Evolutionary conservation across 2,888 invertebrate genomes (phyloP), one percentile per base, ranked within the genome.

Genomic region (Ariolimax columbianus): DNA sequence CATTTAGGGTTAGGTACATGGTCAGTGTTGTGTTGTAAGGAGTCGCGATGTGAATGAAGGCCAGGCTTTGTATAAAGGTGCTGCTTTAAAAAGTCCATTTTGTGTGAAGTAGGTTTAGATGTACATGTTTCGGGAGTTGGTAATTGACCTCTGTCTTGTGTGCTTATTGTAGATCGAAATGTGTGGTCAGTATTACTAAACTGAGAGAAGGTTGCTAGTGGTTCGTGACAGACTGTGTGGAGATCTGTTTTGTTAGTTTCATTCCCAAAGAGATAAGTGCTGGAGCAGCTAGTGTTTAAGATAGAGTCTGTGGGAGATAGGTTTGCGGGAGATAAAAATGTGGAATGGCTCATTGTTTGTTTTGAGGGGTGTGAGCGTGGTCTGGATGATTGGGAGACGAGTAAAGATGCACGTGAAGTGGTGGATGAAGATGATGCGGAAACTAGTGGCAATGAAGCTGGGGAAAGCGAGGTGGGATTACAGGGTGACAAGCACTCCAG

Each of bases 401-500:
- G n/a, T 17, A 30, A 47, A 30, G 72, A 72, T 55, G 51, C 38
- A 40, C 40, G 19, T 63, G n/a, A 51, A 19, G 23, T 55, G 55
- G 47, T 7, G 7, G 55, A 23, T 77, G 82, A 78, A 55, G 83
- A 78, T 79, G 84, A 40, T 14, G 40, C 19, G 55, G 84, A 72
- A 30, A 47, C 66, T 82, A 43, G 33, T n/a, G 40, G 26, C 26
- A 43, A 75, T 63, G 63, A 82, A 43, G 82, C 26, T 47, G 75
- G 26, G 26, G 77, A 40, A 36, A 63, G 30, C 19, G 82, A 75
- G 66, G 36, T 17, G 63, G 63, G 43, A 40, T n/a, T n/a, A 26
- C 30, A 30, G 38, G 83, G 55, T 51, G 77, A 77, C 77, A 83
- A 77, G 73, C 82, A 73, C 70, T 63, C 83, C 77, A 75, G 72